Percentiles rank a stretch among this genome's conserved stretches.
phyloP scores from a whole-genome alignment of 2,113 vertebrate genomes.

The Platycercus adscitus region DNA sequence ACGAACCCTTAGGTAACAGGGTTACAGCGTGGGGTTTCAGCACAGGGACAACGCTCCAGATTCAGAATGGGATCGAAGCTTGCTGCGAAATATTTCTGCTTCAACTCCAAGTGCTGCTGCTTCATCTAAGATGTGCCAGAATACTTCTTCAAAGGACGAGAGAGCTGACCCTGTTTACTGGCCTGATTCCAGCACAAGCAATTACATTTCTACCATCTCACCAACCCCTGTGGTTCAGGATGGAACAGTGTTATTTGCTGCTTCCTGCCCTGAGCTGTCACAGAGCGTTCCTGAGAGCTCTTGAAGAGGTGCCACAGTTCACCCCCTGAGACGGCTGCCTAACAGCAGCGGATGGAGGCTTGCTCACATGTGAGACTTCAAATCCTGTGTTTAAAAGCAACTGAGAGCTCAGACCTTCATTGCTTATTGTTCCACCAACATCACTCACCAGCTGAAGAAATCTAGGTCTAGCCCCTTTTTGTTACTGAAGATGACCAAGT shows the following conservation, averaged over 20 bases:
- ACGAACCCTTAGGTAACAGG: not conserved
- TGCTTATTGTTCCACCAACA: not conserved
- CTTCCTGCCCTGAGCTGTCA: not conserved
- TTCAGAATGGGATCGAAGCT: not conserved
- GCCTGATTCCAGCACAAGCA: slow-evolving; percentile 56
- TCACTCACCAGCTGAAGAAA: not conserved
- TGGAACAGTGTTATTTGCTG: not conserved
- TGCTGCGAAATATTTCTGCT: not conserved
- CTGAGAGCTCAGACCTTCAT: not conserved
- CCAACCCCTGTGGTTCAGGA: not conserved
- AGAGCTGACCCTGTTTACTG: slow-evolving; percentile 34
- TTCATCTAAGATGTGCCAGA: not conserved
- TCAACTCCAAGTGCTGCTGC: not conserved
- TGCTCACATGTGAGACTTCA: not conserved
- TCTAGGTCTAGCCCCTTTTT: not conserved
- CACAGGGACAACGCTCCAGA: fast-evolving
- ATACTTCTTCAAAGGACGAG: not conserved
- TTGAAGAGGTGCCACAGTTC: not conserved
- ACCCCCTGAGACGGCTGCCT: not conserved
- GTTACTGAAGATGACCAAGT: not conserved
- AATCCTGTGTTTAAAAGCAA: not conserved
- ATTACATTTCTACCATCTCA: slow-evolving; percentile 34
- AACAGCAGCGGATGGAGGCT: not conserved
- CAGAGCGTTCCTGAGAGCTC: not conserved
- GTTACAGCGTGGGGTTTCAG: not conserved